A percentile compares a stretch with the other conserved stretches of the same genome.
phyloP scores from a whole-genome alignment of 2,797 vertebrate genomes.

The Falco peregrinus region DNA sequence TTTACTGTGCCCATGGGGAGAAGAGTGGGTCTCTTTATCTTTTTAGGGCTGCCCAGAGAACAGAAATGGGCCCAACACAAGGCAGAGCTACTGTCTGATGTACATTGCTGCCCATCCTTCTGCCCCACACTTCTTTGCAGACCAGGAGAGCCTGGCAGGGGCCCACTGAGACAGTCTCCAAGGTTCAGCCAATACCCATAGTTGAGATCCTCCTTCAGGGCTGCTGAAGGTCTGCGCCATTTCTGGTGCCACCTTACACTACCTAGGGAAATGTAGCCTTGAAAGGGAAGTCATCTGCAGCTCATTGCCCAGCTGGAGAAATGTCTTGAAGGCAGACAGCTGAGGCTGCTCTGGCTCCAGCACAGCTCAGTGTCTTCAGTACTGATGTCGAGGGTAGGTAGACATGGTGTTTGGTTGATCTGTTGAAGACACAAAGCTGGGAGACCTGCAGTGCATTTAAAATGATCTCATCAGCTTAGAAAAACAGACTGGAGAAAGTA shows the following conservation, averaged over 20 bases:
- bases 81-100: background rate
- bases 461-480: background rate
- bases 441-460: background rate
- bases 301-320: background rate
- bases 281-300: background rate
- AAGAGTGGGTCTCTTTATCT: background rate
- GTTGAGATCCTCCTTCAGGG: background rate
- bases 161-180: fast-evolving
- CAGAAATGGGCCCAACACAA: background rate
- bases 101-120: background rate
- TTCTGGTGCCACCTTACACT: background rate
- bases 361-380: background rate
- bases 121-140: background rate
- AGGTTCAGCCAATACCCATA: background rate
- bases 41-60: background rate
- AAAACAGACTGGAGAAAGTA: background rate
- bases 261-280: background rate
- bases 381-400: background rate
- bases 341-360: background rate
- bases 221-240: background rate
- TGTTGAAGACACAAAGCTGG: background rate
- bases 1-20: background rate
- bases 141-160: background rate
- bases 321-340: background rate
- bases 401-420: background rate